Evolutionary conservation across 2,888 invertebrate genomes (phyloP).

Genomic region (Tipula lateralis): DNA sequence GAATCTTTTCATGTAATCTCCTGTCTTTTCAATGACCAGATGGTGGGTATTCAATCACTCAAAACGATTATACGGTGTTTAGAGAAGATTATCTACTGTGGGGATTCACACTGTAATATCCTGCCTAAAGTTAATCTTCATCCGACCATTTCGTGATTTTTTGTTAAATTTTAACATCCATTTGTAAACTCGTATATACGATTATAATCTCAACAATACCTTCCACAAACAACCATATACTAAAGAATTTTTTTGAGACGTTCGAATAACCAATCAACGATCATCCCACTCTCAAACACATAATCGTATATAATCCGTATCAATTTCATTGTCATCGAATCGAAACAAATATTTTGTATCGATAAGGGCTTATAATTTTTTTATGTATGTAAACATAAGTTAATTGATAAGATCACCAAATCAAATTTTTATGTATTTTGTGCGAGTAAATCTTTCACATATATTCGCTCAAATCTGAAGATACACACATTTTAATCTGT

Average conservation of each 20-base stretch:
- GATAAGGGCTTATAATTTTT: no score
- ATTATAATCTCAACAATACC: not conserved
- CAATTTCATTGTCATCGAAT: not conserved
- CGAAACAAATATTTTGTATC: not conserved
- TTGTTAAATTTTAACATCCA: no score
- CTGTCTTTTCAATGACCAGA: no score
- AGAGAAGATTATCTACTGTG: no score
- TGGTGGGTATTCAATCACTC: no score
- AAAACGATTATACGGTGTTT: no score
- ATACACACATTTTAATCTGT: not conserved
- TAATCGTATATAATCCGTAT: not conserved
- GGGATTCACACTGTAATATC: no score
- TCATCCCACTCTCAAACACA: not conserved
- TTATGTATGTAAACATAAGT: not conserved
- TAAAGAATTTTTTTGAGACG: not conserved
- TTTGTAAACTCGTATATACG: not conserved
- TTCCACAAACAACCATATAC: not conserved
- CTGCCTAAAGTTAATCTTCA: no score
- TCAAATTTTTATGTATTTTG: not conserved
- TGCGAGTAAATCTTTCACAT: not conserved
- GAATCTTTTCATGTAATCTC: no score
- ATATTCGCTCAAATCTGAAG: not conserved
- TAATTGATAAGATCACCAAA: slow-evolving; percentile 1
- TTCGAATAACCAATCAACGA: not conserved
- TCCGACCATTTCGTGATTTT: no score